These are phyloP conservation scores for Scortum barcoo DNA, from an alignment of 2,113 vertebrate species.

Conservation along the genomic window DNA sequence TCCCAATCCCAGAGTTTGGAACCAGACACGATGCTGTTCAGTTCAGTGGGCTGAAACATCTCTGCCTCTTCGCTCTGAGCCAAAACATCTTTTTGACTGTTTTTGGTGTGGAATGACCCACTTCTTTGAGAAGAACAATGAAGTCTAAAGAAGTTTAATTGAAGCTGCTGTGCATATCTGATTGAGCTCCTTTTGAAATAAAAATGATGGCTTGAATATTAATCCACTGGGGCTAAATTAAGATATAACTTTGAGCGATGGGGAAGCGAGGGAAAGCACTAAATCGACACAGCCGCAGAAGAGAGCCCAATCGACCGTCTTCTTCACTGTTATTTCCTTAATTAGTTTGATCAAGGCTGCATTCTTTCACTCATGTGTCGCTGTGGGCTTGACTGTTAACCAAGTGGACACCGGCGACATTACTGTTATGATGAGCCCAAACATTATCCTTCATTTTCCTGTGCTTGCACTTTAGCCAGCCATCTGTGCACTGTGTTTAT, in stretches of 20 bases:
- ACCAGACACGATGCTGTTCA: constrained; percentile 62
- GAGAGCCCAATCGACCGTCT: constrained; percentile 27
- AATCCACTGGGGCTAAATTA: constrained; percentile 70
- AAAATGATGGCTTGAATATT: constrained; percentile 68
- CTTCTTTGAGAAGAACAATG: constrained; percentile 69
- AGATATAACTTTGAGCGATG: constrained; percentile 56
- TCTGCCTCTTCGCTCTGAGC: constrained; percentile 62
- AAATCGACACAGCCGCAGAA: constrained; percentile 59
- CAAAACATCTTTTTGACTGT: constrained; percentile 66
- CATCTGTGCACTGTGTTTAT: constrained; percentile 76
- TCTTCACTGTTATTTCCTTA: constrained; percentile 40
- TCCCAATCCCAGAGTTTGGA: constrained; percentile 65
- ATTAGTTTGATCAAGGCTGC: constrained; percentile 59
- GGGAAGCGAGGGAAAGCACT: constrained; percentile 51
- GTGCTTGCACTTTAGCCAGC: constrained; percentile 48
- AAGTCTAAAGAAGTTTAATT: constrained; percentile 74
- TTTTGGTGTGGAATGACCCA: constrained; percentile 70
- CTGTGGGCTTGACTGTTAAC: constrained; percentile 34
- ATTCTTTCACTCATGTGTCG: constrained; percentile 16
- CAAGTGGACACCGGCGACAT: constrained; percentile 38
- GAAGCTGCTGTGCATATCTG: constrained; percentile 71
- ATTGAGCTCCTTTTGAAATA: constrained; percentile 70
- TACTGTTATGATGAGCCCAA: constrained; percentile 28
- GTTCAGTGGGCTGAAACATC: constrained; percentile 75
- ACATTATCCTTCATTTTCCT: constrained; percentile 48